These are phyloP conservation scores for Junonia oenone DNA, from an alignment of 2,888 invertebrate species.

Conservation along the genomic window DNA sequence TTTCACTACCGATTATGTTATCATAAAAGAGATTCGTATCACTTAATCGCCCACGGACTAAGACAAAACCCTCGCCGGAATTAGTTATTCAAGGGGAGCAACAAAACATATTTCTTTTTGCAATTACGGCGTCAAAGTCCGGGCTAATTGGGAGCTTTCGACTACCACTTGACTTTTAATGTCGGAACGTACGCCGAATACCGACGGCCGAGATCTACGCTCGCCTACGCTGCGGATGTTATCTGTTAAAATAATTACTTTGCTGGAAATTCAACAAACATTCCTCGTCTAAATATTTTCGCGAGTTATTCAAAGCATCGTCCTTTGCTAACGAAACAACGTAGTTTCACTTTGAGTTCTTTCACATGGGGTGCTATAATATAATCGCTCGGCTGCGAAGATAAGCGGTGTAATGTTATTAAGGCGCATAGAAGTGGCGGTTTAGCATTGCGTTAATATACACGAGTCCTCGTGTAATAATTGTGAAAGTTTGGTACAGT, in stretches of 20 bases:
- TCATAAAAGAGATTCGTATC: background rate
- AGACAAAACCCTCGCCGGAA: constrained; percentile 34
- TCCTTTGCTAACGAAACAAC: background rate
- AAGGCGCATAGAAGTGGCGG: constrained; percentile 3
- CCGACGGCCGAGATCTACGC: constrained; percentile 31
- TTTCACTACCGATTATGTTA: background rate
- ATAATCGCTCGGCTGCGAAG: background rate
- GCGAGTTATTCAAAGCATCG: constrained; percentile 33
- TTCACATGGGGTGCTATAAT: background rate
- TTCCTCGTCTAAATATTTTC: constrained; percentile 46
- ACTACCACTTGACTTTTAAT: constrained; percentile 65
- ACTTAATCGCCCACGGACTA: background rate
- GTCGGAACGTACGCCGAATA: constrained; percentile 40
- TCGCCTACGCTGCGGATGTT: constrained; percentile 40
- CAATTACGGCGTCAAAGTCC: constrained; percentile 69
- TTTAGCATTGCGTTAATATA: constrained; percentile 29
- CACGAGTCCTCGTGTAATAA: constrained; percentile 53
- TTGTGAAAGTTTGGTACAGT: constrained; percentile 69
- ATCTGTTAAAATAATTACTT: constrained; percentile 35
- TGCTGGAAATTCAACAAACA: constrained; percentile 37
- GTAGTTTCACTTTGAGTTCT: background rate
- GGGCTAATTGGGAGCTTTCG: constrained; percentile 73
- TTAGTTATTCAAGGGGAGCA: constrained; percentile 57
- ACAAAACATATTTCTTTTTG: constrained; percentile 67
- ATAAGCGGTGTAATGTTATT: constrained; percentile 6